Conservation (phyloP, 2,797 vertebrate genomes). For the Columba guinea region DNA sequence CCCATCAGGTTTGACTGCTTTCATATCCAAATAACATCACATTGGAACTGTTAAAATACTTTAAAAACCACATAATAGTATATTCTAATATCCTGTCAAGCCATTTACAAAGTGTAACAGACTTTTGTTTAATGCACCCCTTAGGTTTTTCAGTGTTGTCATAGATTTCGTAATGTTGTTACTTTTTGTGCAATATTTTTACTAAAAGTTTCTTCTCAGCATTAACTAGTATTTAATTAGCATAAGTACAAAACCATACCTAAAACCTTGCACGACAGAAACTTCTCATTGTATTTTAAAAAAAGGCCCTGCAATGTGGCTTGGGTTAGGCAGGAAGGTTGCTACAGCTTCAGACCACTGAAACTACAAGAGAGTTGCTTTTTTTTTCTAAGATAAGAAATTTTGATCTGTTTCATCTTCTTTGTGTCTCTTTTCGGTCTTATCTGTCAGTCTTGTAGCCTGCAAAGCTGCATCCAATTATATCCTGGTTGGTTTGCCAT, state of each 20-base stretch:
- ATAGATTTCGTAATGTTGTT: background rate
- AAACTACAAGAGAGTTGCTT: background rate
- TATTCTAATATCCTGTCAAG: background rate
- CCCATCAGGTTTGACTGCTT: background rate
- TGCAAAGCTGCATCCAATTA: conserved; percentile 14
- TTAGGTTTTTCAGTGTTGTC: background rate
- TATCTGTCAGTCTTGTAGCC: background rate
- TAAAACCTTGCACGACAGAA: background rate
- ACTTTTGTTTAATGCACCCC: background rate
- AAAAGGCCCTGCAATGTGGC: background rate
- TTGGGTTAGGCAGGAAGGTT: background rate
- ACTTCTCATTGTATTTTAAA: background rate
- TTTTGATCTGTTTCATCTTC: background rate
- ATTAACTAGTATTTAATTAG: background rate
- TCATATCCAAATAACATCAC: background rate
- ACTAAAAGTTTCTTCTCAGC: background rate
- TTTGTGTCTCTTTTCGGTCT: background rate
- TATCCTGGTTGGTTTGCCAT: background rate
- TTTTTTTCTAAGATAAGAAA: background rate
- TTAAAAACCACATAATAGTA: background rate
- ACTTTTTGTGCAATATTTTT: background rate
- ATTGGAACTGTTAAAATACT: background rate
- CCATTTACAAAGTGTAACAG: background rate
- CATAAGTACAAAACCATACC: background rate
- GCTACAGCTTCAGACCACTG: background rate